These are phyloP conservation scores for Lordiphosa stackelbergi DNA, from an alignment of 1,140 invertebrate genomes.

Conservation along the genomic window DNA sequence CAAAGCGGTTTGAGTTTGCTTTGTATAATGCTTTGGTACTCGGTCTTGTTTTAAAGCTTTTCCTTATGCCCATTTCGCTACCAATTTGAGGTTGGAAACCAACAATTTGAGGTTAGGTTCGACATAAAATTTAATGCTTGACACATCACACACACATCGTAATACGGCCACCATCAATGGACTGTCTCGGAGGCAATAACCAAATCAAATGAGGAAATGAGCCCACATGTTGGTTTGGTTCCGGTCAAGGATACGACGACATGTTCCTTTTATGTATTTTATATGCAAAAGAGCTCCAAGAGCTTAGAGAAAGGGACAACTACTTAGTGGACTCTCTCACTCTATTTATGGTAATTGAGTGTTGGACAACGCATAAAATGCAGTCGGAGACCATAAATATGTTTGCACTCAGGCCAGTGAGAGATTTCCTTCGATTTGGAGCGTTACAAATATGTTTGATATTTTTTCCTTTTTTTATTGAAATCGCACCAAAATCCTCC, in stretches of 20 bases:
- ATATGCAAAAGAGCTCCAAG: slow-evolving; percentile 62
- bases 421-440: slow-evolving; percentile 15
- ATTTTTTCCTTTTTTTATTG: slow-evolving; percentile 56
- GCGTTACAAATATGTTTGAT: slow-evolving; percentile 67
- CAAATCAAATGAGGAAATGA: slow-evolving; percentile 60
- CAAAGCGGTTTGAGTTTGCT: too few relatives aligned
- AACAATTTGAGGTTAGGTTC: slow-evolving; percentile 49
- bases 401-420: slow-evolving; percentile 35
- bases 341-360: slow-evolving; percentile 69
- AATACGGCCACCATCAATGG: slow-evolving; percentile 31
- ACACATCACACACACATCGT: slow-evolving; percentile 38
- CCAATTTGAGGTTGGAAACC: slow-evolving; percentile 40
- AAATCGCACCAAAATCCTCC: slow-evolving; percentile 12
- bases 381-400: slow-evolving; percentile 61
- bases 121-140: slow-evolving; percentile 47
- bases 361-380: slow-evolving; percentile 74
- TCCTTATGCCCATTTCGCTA: neutral
- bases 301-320: slow-evolving; percentile 40
- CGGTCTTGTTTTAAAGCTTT: too few relatives aligned
- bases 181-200: slow-evolving; percentile 38
- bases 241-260: slow-evolving; percentile 50
- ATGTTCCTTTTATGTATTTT: slow-evolving; percentile 70
- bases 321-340: slow-evolving; percentile 31
- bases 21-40: too few relatives aligned
- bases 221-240: slow-evolving; percentile 50